Evolutionary conservation across 2,888 invertebrate species (phyloP).

Genomic region (Phanerotoma sp.): DNA sequence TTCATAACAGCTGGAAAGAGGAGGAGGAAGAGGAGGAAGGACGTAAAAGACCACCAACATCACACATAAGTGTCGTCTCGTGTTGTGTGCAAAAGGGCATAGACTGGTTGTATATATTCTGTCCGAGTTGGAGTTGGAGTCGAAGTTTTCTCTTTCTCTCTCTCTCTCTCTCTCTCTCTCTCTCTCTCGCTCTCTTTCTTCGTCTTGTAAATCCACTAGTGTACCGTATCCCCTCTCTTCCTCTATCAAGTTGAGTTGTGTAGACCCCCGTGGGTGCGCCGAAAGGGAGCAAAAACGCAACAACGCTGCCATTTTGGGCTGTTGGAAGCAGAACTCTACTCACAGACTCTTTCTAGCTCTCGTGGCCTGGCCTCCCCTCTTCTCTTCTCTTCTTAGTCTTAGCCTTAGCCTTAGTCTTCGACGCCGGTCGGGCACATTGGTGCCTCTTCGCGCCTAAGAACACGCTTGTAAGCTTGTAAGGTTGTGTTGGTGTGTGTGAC

Average conservation of each 20-base stretch:
- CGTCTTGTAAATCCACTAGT: neutral
- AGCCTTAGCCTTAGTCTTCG: too few relatives aligned
- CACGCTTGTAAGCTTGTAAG: neutral
- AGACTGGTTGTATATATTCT: neutral
- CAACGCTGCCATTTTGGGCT: slow-evolving; percentile 37
- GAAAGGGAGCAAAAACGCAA: slow-evolving; percentile 26
- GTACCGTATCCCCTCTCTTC: neutral
- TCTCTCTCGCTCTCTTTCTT: neutral
- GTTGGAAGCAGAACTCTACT: slow-evolving; percentile 12
- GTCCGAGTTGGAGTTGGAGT: neutral
- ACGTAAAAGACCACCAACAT: neutral
- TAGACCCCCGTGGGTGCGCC: slow-evolving; percentile 23
- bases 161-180: neutral
- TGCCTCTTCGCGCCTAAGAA: neutral
- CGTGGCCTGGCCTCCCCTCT: slow-evolving; percentile 12
- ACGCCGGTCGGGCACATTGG: slow-evolving; percentile 1
- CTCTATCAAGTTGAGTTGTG: too few relatives aligned
- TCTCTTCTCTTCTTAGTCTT: neutral
- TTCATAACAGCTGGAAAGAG: slow-evolving; percentile 9
- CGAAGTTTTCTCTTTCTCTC: neutral
- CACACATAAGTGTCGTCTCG: neutral
- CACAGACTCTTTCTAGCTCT: neutral
- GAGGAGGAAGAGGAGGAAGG: neutral
- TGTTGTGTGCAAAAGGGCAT: neutral
- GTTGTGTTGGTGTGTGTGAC: slow-evolving; percentile 1